Conservation (phyloP, 2,888 invertebrate species). For the Drosophila atripex region DNA sequence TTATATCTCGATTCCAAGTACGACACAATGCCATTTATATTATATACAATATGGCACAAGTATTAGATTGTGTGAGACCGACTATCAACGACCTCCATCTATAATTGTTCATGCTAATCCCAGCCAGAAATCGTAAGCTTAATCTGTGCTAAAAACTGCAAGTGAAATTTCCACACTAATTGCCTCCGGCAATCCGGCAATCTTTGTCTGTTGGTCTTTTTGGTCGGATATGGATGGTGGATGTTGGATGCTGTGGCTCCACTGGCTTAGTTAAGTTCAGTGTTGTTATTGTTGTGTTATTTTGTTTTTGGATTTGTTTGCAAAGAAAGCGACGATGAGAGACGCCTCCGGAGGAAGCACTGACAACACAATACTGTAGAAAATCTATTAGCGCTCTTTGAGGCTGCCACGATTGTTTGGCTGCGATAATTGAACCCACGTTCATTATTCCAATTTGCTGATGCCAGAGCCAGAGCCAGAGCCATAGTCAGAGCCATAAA, state of each 20-base stretch:
- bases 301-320: conserved; percentile 62
- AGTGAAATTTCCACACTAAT: conserved; percentile 76
- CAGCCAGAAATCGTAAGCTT: conserved; percentile 57
- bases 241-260: conserved; percentile 14
- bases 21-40: conserved; percentile 32
- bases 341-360: conserved; percentile 48
- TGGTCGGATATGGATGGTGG: conserved; percentile 44
- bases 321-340: conserved; percentile 65
- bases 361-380: conserved; percentile 47
- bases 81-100: conserved; percentile 72
- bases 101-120: conserved; percentile 74
- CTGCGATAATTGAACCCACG: conserved; percentile 79
- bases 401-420: conserved; percentile 67
- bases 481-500: conserved; percentile 19
- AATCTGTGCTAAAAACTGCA: conserved; percentile 67
- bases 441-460: conserved; percentile 76
- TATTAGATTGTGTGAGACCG: conserved; percentile 12
- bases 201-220: conserved; percentile 49
- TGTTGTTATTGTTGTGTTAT: conserved; percentile 24
- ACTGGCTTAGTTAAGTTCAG: conserved; percentile 25
- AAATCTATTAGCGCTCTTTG: conserved; percentile 76
- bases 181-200: conserved; percentile 67
- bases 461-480: conserved; percentile 17
- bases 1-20: conserved; percentile 28
- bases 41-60: conserved; percentile 25